A percentile compares a stretch with the other conserved stretches of the same genome.
phyloP scores from a whole-genome alignment of 2,888 invertebrate genomes.

The Eupithecia exiguata region DNA sequence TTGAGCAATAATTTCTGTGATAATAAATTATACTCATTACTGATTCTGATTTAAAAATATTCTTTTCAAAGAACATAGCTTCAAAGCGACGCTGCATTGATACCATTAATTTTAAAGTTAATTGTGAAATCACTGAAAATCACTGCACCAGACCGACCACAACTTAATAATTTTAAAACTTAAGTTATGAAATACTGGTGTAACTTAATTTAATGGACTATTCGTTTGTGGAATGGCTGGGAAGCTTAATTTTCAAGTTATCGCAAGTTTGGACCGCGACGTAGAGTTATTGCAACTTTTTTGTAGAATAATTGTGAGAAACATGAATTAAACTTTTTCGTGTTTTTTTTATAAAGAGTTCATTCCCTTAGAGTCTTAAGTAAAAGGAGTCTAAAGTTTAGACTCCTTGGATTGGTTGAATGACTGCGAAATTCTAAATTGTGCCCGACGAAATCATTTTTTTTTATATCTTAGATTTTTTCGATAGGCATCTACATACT shows the following conservation, averaged over 20 bases:
- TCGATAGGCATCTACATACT: too few relatives aligned
- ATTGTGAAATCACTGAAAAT: neutral
- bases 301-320: conserved; percentile 1
- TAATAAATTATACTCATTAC: too few relatives aligned
- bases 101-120: neutral
- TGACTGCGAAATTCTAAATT: neutral
- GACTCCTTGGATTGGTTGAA: neutral
- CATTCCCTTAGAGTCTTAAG: too few relatives aligned
- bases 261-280: conserved; percentile 13
- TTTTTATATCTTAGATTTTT: too few relatives aligned
- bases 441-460: too few relatives aligned
- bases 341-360: neutral
- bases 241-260: conserved; percentile 31
- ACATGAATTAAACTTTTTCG: neutral
- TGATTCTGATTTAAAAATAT: too few relatives aligned
- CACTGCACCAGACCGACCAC: neutral
- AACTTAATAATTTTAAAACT: conserved; percentile 28
- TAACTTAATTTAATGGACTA: conserved; percentile 35
- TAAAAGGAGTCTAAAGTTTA: too few relatives aligned
- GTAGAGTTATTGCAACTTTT: conserved; percentile 1
- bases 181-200: conserved; percentile 26
- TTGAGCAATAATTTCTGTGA: too few relatives aligned
- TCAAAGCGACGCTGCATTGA: neutral
- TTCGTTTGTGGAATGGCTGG: conserved; percentile 32
- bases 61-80: neutral